Evolutionary conservation across 2,113 vertebrate genomes (phyloP), one percentile per base, ranked within the genome.

Genomic region (Physeter macrocephalus): DNA sequence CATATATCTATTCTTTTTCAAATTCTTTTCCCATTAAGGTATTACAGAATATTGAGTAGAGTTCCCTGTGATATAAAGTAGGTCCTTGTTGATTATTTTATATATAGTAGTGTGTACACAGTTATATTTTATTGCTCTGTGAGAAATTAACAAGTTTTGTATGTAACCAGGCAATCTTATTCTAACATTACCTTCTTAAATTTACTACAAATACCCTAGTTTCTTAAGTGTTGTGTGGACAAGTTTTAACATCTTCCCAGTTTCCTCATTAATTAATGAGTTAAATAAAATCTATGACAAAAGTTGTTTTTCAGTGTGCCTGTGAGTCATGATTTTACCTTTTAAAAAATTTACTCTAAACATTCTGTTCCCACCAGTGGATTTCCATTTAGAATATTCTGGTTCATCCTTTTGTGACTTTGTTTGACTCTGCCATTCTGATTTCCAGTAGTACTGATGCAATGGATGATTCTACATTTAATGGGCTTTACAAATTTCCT

Each of bases 401-500:
- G 96, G 98, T 99, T 62, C 99, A 99, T 98, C 99, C 99, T 34
- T 99, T 99, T 13, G 99, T 99, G 62, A 99, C 98, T 4, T 99
- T 99, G 0, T 66, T 99, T 82, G 99, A 99, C 90, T 98, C 99
- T 94, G 99, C 98, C 93, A 98, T 99, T 96, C 98, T 99, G 72
- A 96, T 98, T 62, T 99, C 99, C 95, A 99, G 96, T 54, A 99
- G 99, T 29, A 97, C 98, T 0, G 98, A 99, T 61, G 97, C 97
- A 20, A 95, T 93, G 83, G 99, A 99, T 39, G 96, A 99, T 74
- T 99, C 99, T 21, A 98, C 99, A 31, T 99, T 99, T 97, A 99
- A 97, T 0, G 99, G 99, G 11, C 99, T 99, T 2, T 99, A 99
- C 93, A 99, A 99, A 96, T 99, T 99, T 97, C 99, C 99, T 99